A percentile compares a stretch with the other conserved stretches of the same genome.
phyloP scores from a whole-genome alignment of 2,888 invertebrate species.

The Sesia bembeciformis region DNA sequence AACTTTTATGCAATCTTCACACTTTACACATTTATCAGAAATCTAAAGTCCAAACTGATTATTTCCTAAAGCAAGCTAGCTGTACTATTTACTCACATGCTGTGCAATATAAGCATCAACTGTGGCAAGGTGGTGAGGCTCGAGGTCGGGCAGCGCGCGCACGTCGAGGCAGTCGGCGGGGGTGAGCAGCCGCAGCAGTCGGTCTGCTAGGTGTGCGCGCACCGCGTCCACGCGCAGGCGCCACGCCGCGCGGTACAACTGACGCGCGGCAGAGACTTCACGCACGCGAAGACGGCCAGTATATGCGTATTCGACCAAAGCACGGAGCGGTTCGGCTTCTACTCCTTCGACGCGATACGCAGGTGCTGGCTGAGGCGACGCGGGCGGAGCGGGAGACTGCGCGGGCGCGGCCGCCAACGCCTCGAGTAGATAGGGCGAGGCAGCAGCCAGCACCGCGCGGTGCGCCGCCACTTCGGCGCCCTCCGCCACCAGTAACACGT shows the following conservation, averaged over 20 bases:
- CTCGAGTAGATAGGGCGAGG: conserved; percentile 84
- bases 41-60: too few species aligned
- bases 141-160: conserved; percentile 78
- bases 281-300: conserved; percentile 78
- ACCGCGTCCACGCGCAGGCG: conserved; percentile 84
- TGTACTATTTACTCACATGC: conserved; percentile 63
- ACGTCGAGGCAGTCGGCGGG: conserved; percentile 74
- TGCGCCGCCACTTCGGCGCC: conserved; percentile 82
- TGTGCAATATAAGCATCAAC: conserved; percentile 82
- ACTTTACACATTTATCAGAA: too few species aligned
- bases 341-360: conserved; percentile 31
- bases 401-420: conserved; percentile 60
- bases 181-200: conserved; percentile 77
- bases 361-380: conserved; percentile 31
- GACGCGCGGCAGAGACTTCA: conserved; percentile 73
- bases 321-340: conserved; percentile 77
- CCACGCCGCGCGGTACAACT: conserved; percentile 86
- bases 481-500: conserved; percentile 86
- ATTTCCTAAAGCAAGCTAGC: background rate
- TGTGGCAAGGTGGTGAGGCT: conserved; percentile 51
- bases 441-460: conserved; percentile 85
- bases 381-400: conserved; percentile 29
- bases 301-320: conserved; percentile 88
- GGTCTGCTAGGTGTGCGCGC: conserved; percentile 79
- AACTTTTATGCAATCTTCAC: too few species aligned